phyloP scores from a whole-genome alignment of 2,113 vertebrate genomes.

The Dipodomys stephensi region DNA sequence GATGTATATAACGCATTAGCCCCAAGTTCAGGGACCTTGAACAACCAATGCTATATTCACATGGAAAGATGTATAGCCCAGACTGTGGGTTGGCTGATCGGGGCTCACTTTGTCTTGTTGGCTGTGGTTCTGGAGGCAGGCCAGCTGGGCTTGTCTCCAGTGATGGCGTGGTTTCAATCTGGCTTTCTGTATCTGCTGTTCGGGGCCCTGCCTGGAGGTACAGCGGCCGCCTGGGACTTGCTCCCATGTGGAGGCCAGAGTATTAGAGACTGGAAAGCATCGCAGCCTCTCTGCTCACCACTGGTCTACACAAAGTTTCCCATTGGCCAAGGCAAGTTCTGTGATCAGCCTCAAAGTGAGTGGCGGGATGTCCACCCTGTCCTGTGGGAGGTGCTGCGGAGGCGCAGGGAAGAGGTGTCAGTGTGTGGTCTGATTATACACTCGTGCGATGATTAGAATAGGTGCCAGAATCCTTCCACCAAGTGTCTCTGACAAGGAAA shows the following conservation, averaged over 20 bases:
- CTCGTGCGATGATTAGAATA: background rate
- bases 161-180: background rate
- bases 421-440: background rate
- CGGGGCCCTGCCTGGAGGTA: background rate
- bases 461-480: too few relatives aligned
- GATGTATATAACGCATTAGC: background rate
- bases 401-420: background rate
- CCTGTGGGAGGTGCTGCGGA: background rate
- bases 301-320: background rate
- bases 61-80: background rate
- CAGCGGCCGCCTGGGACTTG: background rate
- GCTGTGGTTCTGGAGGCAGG: background rate
- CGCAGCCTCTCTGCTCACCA: background rate
- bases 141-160: background rate
- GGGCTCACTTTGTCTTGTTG: background rate
- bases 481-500: background rate
- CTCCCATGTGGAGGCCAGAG: too few relatives aligned
- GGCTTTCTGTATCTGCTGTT: background rate
- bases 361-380: background rate
- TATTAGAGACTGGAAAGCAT: fast-evolving
- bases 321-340: background rate
- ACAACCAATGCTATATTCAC: background rate
- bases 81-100: background rate
- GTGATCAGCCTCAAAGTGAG: background rate
- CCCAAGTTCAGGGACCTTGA: background rate